A percentile compares a stretch with the other conserved stretches of the same genome.
These are phyloP conservation scores for Pimpla rufipes DNA, from an alignment of 2,888 invertebrate species.

Conservation along the genomic window DNA sequence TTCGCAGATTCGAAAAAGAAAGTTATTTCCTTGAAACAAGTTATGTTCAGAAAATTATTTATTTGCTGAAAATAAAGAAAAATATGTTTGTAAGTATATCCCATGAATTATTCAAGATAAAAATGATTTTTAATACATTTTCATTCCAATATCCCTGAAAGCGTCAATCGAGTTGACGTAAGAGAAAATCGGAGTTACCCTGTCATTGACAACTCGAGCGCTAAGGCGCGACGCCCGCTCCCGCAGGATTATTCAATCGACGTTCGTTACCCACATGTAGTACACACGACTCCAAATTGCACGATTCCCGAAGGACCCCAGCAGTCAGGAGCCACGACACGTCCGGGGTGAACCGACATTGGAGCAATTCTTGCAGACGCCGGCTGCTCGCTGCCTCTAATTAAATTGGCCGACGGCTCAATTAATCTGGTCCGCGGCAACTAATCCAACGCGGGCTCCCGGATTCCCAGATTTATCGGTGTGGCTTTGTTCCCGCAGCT, in stretches of 20 bases:
- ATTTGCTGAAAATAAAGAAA: no score
- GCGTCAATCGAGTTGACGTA: conserved; percentile 1
- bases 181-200: neutral
- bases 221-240: neutral
- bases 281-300: conserved; percentile 8
- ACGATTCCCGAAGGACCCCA: neutral
- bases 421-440: conserved; percentile 60
- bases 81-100: no score
- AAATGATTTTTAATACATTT: no score
- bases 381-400: conserved; percentile 38
- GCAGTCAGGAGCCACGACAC: conserved; percentile 11
- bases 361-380: conserved; percentile 14
- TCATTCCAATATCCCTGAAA: neutral
- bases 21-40: no score
- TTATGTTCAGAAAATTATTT: no score
- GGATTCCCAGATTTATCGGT: conserved; percentile 15
- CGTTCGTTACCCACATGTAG: neutral
- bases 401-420: conserved; percentile 61
- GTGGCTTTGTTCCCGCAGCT: neutral
- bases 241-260: conserved; percentile 24
- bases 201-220: neutral
- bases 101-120: no score
- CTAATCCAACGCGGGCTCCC: conserved; percentile 50
- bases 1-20: no score
- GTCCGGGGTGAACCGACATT: conserved; percentile 30